Base-by-base conservation (phyloP, 2,797 vertebrate genomes). In the Otolemur crassicaudatus region DNA sequence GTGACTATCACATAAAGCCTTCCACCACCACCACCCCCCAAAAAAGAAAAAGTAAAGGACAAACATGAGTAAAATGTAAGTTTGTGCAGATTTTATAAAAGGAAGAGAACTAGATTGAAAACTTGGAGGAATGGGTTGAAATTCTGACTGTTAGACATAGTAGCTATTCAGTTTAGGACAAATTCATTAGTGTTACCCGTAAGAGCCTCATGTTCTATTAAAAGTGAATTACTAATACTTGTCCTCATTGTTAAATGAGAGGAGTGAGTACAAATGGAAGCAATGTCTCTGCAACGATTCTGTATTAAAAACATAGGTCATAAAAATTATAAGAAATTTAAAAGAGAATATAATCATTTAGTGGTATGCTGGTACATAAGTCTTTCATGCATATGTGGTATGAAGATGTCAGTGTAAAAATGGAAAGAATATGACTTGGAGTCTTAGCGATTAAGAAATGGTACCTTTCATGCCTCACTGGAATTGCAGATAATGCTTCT, bases 271-370 rank as follows among this genome's bases (percentile, higher is more conserved):
- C 56, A 91, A 96, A 90, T 60, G 96, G 90, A 85, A 95, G 73
- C 23, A 85, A 69, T 73, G 16, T 79, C 61, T 92, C 12, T 34
- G 77, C 95, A 91, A 90, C 5, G 89, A 31, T 80, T 40, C 83
- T 82, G 56, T 11, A 91, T 84, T 93, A 67, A 31, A 97, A 89
- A 95, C 70, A 93, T 86, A 72, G 40, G 19, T 89, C 87, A 81
- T 96, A 96, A 84, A 92, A 91, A 94, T 85, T 53, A 85, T 79
- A 81, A 90, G 75, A 93, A 70, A 96, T 96, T 83, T 92, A 72
- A 92, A 94, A 87, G 11, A 84, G 27, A 90, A 69, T 93, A 89
- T 87, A 94, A 90, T 94, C 69, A 93, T 79, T 89, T 88, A 34
- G 88, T 5, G 14, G 37, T 95, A 58, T 73, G 75, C 40, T 91